Evolutionary conservation across 2,797 vertebrate genomes (phyloP), one percentile per base, ranked within the genome.

Genomic region (Scleropages formosus): DNA sequence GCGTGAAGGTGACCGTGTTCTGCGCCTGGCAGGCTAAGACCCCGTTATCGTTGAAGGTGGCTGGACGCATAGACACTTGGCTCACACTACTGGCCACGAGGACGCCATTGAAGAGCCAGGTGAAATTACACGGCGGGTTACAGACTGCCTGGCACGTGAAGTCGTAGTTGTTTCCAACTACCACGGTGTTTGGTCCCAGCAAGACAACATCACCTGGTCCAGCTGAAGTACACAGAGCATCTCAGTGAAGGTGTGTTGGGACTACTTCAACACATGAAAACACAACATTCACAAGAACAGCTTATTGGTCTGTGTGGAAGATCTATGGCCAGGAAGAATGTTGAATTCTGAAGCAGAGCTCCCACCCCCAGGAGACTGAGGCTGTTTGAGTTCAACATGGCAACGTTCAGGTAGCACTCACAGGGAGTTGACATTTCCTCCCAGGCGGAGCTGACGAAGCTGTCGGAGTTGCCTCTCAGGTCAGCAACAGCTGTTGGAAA

Each of bases 151-250:
- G 70, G 70, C 70, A 72, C 56, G n/a, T 24, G 51, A 72, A 72
- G 18, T 46, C 18, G 31, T 72, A 72, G 31, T 72, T 20, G 22
- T 72, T 27, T 39, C 70, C 70, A 60, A 44, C 56, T 31, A 46
- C 31, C 70, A 72, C 58, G 12, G 70, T 72, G 70, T 31, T 72
- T 27, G 70, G 70, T 20, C 70, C 70, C n/a, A 1, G 60, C 31
- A 72, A 20, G 39, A 60, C 58, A 8, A 72, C 70, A 46, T 72
- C 31, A 72, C 31, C 56, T 44, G 58, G 70, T 72, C 70, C 70
- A 72, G 53, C 70, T 72, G 70, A 31, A 58, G 53, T 20, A 67
- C 66, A 22, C 68, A 56, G 10, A n/a, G 47, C 68, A 70, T 49
- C 70, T 49, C 53, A 22, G 7, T 24, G 70, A 24, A 72, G 53